Conservation (phyloP, 2,888 invertebrate genomes). For the Euplexia lucipara region DNA sequence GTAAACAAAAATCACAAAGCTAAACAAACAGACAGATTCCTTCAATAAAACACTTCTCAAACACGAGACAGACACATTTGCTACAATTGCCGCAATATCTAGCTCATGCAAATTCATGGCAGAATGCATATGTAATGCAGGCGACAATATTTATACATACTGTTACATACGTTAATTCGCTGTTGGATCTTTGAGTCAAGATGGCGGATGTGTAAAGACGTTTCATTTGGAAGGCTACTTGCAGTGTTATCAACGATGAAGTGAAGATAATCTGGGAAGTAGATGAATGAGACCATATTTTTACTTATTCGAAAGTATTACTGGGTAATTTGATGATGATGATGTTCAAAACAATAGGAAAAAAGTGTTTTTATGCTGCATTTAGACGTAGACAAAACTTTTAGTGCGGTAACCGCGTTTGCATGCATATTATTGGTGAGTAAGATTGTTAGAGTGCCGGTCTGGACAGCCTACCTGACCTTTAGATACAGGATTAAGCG, state of each 20-base stretch:
- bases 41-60: conserved; percentile 22
- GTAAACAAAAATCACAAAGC: neutral
- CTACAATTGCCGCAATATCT: conserved; percentile 53
- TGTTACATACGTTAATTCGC: conserved; percentile 57
- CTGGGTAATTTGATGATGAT: too few relatives aligned
- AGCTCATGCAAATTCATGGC: conserved; percentile 64
- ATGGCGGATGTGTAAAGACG: conserved; percentile 43
- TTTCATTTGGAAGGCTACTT: conserved; percentile 19
- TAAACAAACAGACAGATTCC: neutral
- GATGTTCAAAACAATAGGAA: neutral
- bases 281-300: neutral
- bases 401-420: too few relatives aligned
- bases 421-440: too few relatives aligned
- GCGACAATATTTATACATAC: conserved; percentile 62
- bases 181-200: conserved; percentile 55
- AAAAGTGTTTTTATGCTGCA: neutral
- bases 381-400: too few relatives aligned
- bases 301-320: neutral
- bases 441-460: too few relatives aligned
- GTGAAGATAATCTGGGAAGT: too few relatives aligned
- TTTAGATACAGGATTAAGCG: too few relatives aligned
- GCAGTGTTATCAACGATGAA: neutral
- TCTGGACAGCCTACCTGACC: too few relatives aligned
- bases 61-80: conserved; percentile 51
- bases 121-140: conserved; percentile 65